phyloP scores from a whole-genome alignment of 2,113 vertebrate genomes.

The Thymallus thymallus region DNA sequence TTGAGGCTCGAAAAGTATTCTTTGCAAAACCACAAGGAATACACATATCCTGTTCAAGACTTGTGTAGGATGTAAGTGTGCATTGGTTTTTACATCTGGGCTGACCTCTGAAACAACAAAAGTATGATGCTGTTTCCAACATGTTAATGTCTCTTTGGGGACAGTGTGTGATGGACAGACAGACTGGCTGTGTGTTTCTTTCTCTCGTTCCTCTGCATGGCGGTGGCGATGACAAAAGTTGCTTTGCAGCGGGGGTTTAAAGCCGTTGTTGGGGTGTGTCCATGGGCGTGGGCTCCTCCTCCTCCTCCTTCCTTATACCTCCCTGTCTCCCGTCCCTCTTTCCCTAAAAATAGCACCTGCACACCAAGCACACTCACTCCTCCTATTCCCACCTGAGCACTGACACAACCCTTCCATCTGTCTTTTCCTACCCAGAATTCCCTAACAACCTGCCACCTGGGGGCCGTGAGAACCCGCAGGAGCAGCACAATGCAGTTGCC shows the following conservation, averaged over 20 bases:
- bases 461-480: conserved; percentile 62
- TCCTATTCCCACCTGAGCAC: conserved; percentile 81
- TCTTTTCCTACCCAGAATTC: conserved; percentile 98
- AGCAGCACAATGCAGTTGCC: conserved; percentile 73
- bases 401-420: conserved; percentile 96
- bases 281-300: conserved; percentile 68
- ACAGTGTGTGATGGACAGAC: conserved; percentile 1
- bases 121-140: too few species aligned
- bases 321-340: conserved; percentile 65
- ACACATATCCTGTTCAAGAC: too few species aligned
- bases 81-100: too few species aligned
- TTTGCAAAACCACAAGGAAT: too few species aligned
- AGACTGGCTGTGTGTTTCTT: conserved; percentile 20
- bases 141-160: too few species aligned
- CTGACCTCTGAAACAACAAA: too few species aligned
- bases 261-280: conserved; percentile 60
- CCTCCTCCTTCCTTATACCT: conserved; percentile 59
- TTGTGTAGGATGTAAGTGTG: too few species aligned
- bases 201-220: conserved; percentile 37
- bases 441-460: conserved; percentile 81
- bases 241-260: conserved; percentile 12
- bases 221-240: conserved; percentile 18
- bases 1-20: too few species aligned
- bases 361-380: conserved; percentile 58
- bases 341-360: conserved; percentile 63